Conservation (phyloP, 2,113 vertebrate genomes). For the Acanthisitta chloris region DNA sequence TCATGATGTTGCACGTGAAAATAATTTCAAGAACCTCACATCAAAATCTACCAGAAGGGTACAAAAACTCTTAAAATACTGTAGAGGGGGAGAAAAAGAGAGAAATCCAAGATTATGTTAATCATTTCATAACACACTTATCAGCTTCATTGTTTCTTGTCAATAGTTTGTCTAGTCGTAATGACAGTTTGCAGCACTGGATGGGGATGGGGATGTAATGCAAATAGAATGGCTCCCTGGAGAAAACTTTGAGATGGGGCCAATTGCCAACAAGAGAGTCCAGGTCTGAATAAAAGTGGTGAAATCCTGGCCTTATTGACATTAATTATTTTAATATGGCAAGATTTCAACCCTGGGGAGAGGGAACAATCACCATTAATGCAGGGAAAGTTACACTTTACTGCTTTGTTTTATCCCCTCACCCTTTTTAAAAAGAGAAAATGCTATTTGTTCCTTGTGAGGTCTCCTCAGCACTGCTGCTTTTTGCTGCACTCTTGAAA, state of each 20-base stretch:
- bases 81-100: accelerated
- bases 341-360: not conserved
- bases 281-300: constrained; percentile 6
- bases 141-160: not conserved
- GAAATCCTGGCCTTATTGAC: not conserved
- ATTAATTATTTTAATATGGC: constrained; percentile 26
- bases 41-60: not conserved
- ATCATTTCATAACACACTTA: not conserved
- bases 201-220: not conserved
- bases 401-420: not conserved
- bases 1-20: not conserved
- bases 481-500: not conserved
- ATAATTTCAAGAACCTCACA: not conserved
- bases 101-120: not conserved
- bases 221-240: constrained; percentile 6
- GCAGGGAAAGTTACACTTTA: not conserved
- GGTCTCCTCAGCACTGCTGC: not conserved
- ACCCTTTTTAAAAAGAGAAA: not conserved
- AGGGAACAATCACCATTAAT: not conserved
- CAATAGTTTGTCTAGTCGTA: not conserved
- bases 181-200: not conserved
- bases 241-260: constrained; percentile 4
- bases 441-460: not conserved
- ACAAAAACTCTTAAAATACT: not conserved
- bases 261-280: not conserved